Evolutionary conservation across 2,113 vertebrate species (phyloP).

Genomic region (Pomatorhinus ruficollis): DNA sequence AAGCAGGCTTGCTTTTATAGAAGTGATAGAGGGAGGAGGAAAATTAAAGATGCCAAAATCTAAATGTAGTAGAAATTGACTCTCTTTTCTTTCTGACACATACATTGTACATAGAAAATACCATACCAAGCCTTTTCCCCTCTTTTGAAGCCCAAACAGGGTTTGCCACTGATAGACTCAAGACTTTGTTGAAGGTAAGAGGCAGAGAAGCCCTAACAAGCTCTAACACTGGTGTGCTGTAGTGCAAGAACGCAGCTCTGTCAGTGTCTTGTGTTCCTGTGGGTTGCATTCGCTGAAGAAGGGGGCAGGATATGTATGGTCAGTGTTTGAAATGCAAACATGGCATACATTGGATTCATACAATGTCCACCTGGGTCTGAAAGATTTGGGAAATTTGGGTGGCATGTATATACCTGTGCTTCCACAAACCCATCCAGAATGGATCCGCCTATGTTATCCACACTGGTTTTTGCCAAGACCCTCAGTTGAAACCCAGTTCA

Average conservation of each 20-base stretch:
- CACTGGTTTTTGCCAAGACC: background rate
- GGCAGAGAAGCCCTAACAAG: background rate
- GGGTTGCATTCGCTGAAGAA: background rate
- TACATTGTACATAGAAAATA: background rate
- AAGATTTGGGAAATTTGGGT: background rate
- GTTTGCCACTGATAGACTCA: background rate
- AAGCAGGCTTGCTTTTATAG: background rate
- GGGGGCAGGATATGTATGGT: background rate
- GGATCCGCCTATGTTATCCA: rapidly evolving
- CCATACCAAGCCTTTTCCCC: background rate
- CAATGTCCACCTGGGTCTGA: background rate
- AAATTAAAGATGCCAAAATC: background rate
- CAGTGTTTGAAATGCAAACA: background rate
- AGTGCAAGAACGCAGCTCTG: background rate
- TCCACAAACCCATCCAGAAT: background rate
- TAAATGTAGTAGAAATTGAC: background rate
- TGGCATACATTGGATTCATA: background rate
- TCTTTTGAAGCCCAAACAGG: background rate
- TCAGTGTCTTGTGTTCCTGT: rapidly evolving
- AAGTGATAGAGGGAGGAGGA: background rate
- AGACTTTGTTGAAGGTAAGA: background rate
- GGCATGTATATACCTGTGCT: background rate
- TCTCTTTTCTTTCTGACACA: background rate
- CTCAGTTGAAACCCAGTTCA: background rate
- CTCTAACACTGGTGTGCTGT: rapidly evolving